Evolutionary conservation across 2,113 vertebrate genomes (phyloP), one percentile per base, ranked within the genome.

Genomic region (Noctilio leporinus): DNA sequence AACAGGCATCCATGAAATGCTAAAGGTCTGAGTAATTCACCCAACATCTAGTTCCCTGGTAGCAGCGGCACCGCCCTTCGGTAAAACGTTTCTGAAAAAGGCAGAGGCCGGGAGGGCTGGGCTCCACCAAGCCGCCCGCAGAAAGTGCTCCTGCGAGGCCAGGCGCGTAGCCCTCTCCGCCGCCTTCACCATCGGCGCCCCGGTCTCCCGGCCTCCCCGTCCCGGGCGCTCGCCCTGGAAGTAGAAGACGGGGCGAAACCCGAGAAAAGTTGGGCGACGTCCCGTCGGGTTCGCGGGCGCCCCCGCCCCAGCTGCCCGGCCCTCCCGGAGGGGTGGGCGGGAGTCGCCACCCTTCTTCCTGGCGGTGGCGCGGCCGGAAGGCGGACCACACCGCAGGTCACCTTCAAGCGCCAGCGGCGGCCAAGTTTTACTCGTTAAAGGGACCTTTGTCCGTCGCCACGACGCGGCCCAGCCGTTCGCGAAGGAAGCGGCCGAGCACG

Each of bases 341-440:
- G 49, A 55, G 15, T 51, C 67, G 12, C 76, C 51, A 16, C 35
- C 93, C 65, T 89, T 90, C 86, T 92, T 84, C 69, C 85, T 10
- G 86, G 86, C 69, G 8, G 28, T 7, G 26, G 65, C 0, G 64
- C 45, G 30, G 17, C 83, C 57, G 43, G 59, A 86, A 51, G 77
- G 62, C 53, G 24, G 24, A 67, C 35, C 19, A 64, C 92, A 43
- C 69, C 16, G 69, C 28, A 96, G 95, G 89, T 96, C 93, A 97
- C 93, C 96, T 96, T 96, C 64, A 89, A 91, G 89, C 0, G 20
- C 77, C 90, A 51, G 85, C 0, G 45, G 24, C 0, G 28, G 75
- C 78, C 93, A 93, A 73, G 72, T 95, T 89, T 91, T 89, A 51
- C 93, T 72, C 72, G 80, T 90, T 95, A 91, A 91, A 95, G 35